Evolutionary conservation across 2,888 invertebrate genomes (phyloP), one percentile per base, ranked within the genome.

Genomic region (Diarsia dahlii): DNA sequence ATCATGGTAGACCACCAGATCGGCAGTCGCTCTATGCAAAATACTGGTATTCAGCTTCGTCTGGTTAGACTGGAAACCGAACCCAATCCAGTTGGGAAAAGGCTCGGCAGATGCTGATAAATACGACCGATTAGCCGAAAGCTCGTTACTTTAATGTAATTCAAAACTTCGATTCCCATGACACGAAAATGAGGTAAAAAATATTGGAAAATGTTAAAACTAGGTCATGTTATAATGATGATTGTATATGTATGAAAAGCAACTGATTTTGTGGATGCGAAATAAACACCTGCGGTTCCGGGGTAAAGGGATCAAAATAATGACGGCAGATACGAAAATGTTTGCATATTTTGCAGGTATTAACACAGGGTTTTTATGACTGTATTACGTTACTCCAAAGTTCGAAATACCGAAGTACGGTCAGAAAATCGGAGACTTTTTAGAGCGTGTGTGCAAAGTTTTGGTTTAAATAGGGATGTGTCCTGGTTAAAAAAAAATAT

Each of bases 151-250:
- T 60, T 78, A 80, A 86, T 81, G 66, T 63, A 76, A 45, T 63
- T 69, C 56, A 20, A 62, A 60, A 63, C 62, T 71, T 74, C 28
- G 60, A 77, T 72, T 80, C 82, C 76, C 78, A 64, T 39, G 70
- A 50, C 52, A 69, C 39, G 18, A 66, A 71, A 80, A 70, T 70
- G 34, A 45, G 20, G 54, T 54, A 71, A 69, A 82, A 78, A 74
- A 79, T 76, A 74, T 87, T 64, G 77, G 63, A 75, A 64, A 64
- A 76, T 70, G 45, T 63, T 50, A 54, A 68, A 87, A 82, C 63
- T 82, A 82, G 87, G 85, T 76, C 87, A 71, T 52, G 39, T 39
- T 62, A 58, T 74, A 82, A 84, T 79, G 67, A 87, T 78, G n/a
- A n/a, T n/a, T n/a, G 74, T 87, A 75, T 54, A 72, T 46, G 75